Evolutionary conservation across 1,140 invertebrate genomes (phyloP), one percentile per base, ranked within the genome.

Genomic region (Hypothenemus hampei): DNA sequence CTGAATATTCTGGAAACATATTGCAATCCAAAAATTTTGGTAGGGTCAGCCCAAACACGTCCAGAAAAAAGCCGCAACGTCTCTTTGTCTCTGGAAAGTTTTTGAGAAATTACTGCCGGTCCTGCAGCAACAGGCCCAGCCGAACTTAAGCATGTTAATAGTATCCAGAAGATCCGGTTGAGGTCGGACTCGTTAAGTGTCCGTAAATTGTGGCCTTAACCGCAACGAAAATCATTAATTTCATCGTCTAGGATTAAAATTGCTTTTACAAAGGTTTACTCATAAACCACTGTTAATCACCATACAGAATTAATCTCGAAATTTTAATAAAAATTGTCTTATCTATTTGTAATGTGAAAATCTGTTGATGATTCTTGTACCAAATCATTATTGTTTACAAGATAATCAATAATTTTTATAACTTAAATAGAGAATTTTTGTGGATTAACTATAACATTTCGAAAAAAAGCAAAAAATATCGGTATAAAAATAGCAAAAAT

Each of bases 11-110:
- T 0, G 86, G 85, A 61, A 90, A 88, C 10, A 84, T 75, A 8
- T 86, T 80, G 62, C 87, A 91, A 46, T 86, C 81, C 45, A 90
- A 67, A 67, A 87, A 87, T 23, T 87, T 82, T 0, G 87, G 86
- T 63, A 90, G 76, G 4, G 79, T 76, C 10, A 91, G 70, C 0
- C 85, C 85, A 63, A 92, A 91, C 11, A 92, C 86, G 57, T 87
- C 83, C n/a, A 92, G 73, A 66, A 92, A 91, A 71, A 92, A 91
- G 3, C 86, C 86, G 66, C 89, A 92, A 5, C 87, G 80, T n/a
- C 85, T 74, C 74, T 85, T 86, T 0, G 87, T 90, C 71, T 91
- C 89, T 84, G 70, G 56, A 64, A 65, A n/a, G n/a, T n/a, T n/a
- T n/a, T n/a, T n/a, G 15, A n/a, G n/a, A n/a, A n/a, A n/a, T 13